Conservation (phyloP, 64 coral and sea anemone species). For the Orbicella faveolata region DNA sequence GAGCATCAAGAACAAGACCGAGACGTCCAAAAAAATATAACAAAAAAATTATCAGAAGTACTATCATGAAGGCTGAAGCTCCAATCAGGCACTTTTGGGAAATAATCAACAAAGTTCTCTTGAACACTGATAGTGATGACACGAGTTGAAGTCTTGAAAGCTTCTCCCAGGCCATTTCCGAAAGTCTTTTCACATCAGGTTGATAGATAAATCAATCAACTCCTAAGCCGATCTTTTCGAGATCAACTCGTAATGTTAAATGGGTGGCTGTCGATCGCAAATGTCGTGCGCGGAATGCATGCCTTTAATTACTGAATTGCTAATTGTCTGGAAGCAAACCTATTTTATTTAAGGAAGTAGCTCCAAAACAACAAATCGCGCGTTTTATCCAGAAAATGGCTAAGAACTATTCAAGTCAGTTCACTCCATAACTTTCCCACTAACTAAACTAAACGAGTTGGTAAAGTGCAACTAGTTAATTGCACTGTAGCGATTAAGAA, state of each 20-base stretch:
- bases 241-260: slow-evolving; percentile 47
- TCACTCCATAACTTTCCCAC: not conserved
- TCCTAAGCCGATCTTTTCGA: slow-evolving; percentile 21
- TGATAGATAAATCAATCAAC: slow-evolving; percentile 42
- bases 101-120: too few relatives aligned
- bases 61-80: too few relatives aligned
- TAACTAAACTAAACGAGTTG: not conserved
- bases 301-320: slow-evolving; percentile 24
- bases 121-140: too few relatives aligned
- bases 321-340: not conserved
- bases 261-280: slow-evolving; percentile 15
- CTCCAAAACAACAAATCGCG: not conserved
- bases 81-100: too few relatives aligned
- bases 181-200: slow-evolving; percentile 8
- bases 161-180: not conserved
- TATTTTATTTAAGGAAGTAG: not conserved
- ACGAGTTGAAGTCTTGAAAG: not conserved
- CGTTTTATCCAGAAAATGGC: not conserved
- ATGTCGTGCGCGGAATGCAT: slow-evolving; percentile 10
- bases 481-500: slow-evolving; percentile 22
- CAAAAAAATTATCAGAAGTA: too few relatives aligned
- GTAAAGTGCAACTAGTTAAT: not conserved
- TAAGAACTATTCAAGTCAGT: not conserved
- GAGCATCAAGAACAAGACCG: too few relatives aligned
- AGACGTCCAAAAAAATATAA: too few relatives aligned